phyloP scores from a whole-genome alignment of 2,888 invertebrate species.

The Synergus gifuensis region DNA sequence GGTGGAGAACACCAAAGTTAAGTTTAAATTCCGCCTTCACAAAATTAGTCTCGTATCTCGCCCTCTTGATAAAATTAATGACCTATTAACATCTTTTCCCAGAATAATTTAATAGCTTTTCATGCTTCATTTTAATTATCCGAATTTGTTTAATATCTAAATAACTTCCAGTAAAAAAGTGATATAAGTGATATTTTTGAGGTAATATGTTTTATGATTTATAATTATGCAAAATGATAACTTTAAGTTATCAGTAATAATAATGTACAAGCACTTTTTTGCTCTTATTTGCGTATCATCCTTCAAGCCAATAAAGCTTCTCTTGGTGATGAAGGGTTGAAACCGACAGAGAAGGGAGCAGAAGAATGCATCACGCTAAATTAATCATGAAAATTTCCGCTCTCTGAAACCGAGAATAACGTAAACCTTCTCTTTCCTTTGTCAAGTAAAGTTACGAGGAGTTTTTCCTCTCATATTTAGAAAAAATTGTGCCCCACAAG shows the following conservation, averaged over 20 bases:
- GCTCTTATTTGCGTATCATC: neutral
- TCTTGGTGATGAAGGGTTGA: conserved; percentile 44
- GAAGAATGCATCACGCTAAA: conserved; percentile 46
- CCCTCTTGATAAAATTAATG: conserved; percentile 14
- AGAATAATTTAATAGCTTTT: neutral
- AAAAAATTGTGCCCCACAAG: neutral
- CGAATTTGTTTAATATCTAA: neutral
- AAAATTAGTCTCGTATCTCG: neutral
- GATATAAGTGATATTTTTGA: neutral
- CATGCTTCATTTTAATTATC: neutral
- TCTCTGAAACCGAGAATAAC: conserved; percentile 49
- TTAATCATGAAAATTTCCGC: conserved; percentile 52
- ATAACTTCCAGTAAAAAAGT: neutral
- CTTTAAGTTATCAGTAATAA: neutral
- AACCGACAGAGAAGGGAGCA: conserved; percentile 32
- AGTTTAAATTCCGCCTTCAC: neutral
- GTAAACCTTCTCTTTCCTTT: conserved; percentile 44
- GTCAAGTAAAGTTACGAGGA: neutral
- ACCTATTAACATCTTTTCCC: conserved; percentile 20
- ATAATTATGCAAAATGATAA: neutral
- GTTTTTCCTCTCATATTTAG: neutral
- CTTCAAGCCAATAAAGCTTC: conserved; percentile 2
- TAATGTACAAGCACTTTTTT: neutral
- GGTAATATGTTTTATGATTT: neutral
- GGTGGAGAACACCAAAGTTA: conserved; percentile 25